phyloP scores from a whole-genome alignment of 2,113 vertebrate species.

The Daubentonia madagascariensis region DNA sequence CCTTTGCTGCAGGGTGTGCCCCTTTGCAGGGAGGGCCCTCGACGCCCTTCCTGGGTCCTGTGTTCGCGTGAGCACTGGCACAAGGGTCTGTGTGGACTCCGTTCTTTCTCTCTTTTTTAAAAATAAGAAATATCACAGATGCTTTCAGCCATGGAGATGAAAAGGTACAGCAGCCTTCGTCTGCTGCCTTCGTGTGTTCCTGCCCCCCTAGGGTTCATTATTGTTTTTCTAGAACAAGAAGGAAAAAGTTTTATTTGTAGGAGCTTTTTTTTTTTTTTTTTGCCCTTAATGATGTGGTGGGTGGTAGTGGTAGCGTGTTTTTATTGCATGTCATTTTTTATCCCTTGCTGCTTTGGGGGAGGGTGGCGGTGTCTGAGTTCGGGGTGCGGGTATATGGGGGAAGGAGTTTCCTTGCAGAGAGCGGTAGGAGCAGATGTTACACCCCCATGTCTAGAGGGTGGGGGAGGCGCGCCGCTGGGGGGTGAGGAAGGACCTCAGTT shows the following conservation, averaged over 20 bases:
- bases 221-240: conserved; percentile 54
- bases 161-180: not conserved
- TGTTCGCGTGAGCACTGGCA: rapidly evolving
- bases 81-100: not conserved
- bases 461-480: not conserved
- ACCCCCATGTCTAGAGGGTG: conserved; percentile 69
- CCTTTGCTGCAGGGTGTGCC: rapidly evolving
- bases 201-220: not conserved
- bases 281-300: conserved; percentile 43
- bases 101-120: not conserved
- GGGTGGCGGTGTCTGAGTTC: conserved; percentile 29
- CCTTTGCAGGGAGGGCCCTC: not conserved
- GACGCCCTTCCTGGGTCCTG: not conserved
- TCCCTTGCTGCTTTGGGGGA: conserved; percentile 26
- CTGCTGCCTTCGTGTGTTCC: not conserved
- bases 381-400: conserved; percentile 57
- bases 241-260: not conserved
- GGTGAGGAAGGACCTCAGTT: conserved; percentile 55
- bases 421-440: conserved; percentile 61
- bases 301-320: conserved; percentile 25
- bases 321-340: conserved; percentile 56
- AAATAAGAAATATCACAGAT: not conserved
- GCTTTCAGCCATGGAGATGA: not conserved
- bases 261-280: not conserved
- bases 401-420: conserved; percentile 17